These are phyloP conservation scores for Gerris lacustris DNA, from an alignment of 2,888 invertebrate species.

Conservation along the genomic window DNA sequence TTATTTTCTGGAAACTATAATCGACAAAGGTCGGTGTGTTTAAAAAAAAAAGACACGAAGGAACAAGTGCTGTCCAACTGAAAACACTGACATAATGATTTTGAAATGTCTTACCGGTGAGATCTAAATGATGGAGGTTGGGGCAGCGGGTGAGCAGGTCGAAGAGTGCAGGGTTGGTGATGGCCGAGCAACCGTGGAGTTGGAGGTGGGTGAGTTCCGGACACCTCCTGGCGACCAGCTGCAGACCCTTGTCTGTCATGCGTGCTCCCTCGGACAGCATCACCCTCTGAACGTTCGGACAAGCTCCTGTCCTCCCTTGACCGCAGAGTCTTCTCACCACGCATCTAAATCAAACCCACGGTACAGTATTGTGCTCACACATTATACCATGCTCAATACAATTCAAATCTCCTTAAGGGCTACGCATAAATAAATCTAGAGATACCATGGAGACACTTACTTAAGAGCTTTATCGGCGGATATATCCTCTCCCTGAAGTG, in stretches of 20 bases:
- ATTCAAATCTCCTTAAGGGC: no score
- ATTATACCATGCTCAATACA: no score
- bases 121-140: conserved; percentile 71
- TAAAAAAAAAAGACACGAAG: no score
- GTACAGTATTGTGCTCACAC: no score
- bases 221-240: conserved; percentile 62
- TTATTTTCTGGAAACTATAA: no score
- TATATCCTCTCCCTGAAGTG: conserved; percentile 47
- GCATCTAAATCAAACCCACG: conserved; percentile 30
- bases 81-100: no score
- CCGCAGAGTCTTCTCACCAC: conserved; percentile 53
- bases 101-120: conserved; percentile 50
- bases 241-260: conserved; percentile 65
- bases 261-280: conserved; percentile 54
- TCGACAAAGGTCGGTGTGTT: no score
- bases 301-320: conserved; percentile 52
- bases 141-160: conserved; percentile 67
- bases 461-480: conserved; percentile 54
- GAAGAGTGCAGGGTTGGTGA: conserved; percentile 64
- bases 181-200: conserved; percentile 57
- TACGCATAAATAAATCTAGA: no score
- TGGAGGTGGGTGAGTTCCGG: conserved; percentile 71
- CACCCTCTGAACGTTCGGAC: conserved; percentile 53
- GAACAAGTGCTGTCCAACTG: no score
- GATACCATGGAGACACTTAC: conserved; percentile 26